Conservation (phyloP, 2,113 vertebrate species). For the Columba janthina region DNA sequence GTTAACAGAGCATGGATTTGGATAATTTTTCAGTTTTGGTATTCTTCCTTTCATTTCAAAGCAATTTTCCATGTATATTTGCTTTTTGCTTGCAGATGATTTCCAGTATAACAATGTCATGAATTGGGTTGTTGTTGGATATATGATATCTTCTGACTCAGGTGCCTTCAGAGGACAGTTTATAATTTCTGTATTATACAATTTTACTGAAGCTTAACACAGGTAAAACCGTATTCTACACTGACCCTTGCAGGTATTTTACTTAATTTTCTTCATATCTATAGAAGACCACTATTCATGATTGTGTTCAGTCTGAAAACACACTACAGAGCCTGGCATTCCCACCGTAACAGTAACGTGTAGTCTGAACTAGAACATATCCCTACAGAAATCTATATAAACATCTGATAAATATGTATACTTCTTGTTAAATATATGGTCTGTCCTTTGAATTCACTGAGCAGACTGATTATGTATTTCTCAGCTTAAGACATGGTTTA, state of each 20-base stretch:
- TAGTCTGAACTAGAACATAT: background rate
- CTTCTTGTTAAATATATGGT: background rate
- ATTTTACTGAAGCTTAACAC: background rate
- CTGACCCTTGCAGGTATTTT: background rate
- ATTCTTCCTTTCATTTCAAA: background rate
- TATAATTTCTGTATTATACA: background rate
- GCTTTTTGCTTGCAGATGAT: background rate
- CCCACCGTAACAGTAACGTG: background rate
- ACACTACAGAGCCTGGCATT: background rate
- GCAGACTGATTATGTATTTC: background rate
- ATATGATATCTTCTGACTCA: background rate
- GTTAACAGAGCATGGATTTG: background rate
- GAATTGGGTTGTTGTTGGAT: background rate
- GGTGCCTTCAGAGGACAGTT: background rate
- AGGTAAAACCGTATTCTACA: fast-evolving
- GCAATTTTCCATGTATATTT: background rate
- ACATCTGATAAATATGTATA: background rate
- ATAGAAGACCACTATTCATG: background rate
- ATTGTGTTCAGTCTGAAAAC: background rate
- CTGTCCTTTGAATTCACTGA: background rate
- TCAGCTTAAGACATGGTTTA: background rate
- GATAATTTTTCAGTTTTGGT: background rate
- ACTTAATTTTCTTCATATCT: background rate
- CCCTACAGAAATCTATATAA: background rate
- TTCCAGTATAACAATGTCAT: background rate